phyloP scores from a whole-genome alignment of 1,140 invertebrate species.

The Macrobrachium rosenbergii region DNA sequence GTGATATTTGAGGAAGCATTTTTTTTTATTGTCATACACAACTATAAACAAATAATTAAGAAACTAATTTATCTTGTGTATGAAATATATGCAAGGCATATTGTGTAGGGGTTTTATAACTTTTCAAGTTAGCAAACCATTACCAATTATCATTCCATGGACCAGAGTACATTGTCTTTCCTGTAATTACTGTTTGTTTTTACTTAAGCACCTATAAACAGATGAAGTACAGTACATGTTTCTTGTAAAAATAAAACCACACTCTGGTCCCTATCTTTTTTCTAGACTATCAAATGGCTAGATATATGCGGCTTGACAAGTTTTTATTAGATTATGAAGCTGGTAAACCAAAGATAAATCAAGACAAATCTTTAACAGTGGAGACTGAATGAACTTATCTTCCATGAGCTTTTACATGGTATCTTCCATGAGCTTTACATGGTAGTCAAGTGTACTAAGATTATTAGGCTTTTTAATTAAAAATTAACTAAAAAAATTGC shows the following conservation, averaged over 20 bases:
- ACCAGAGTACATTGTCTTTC: slow-evolving; percentile 33
- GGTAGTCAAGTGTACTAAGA: too few relatives aligned
- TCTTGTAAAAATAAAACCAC: slow-evolving; percentile 16
- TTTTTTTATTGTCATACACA: not conserved
- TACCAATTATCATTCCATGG: slow-evolving; percentile 45
- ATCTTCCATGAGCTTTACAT: too few relatives aligned
- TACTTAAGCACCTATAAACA: slow-evolving; percentile 14
- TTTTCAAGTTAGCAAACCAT: slow-evolving; percentile 13
- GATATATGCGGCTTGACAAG: slow-evolving; percentile 16
- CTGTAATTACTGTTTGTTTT: slow-evolving; percentile 3
- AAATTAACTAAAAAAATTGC: too few relatives aligned
- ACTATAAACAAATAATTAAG: not conserved
- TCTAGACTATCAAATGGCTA: slow-evolving; percentile 35
- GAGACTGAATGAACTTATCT: not conserved
- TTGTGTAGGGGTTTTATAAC: not conserved
- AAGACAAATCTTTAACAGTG: slow-evolving; percentile 11
- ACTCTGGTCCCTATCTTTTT: slow-evolving; percentile 36
- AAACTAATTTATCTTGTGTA: not conserved
- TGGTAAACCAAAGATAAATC: slow-evolving; percentile 38
- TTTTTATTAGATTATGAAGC: slow-evolving; percentile 21
- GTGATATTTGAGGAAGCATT: slow-evolving; percentile 42
- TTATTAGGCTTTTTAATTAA: too few relatives aligned
- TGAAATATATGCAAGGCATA: not conserved
- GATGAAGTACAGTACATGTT: slow-evolving; percentile 30
- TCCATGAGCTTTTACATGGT: too few relatives aligned